Evolutionary conservation across 1,140 invertebrate genomes (phyloP).

Genomic region (Mycetomoellerius zeteki): DNA sequence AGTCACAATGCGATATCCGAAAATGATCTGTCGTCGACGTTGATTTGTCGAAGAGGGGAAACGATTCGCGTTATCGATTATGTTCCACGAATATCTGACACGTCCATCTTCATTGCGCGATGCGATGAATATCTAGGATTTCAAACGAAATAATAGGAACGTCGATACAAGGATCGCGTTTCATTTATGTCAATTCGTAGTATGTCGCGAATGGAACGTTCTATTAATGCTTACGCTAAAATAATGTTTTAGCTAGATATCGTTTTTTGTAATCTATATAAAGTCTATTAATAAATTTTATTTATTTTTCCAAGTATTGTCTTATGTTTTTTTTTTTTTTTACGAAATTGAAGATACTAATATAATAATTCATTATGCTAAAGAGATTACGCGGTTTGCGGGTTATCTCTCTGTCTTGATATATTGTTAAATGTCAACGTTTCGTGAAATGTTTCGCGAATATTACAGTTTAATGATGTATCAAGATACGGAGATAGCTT

Average conservation of each 20-base stretch:
- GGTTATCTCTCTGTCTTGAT: too few relatives aligned
- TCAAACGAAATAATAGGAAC: constrained; percentile 70
- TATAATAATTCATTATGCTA: background rate
- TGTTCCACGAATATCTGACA: constrained; percentile 61
- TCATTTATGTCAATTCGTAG: constrained; percentile 30
- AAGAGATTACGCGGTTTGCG: too few relatives aligned
- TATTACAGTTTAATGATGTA: too few relatives aligned
- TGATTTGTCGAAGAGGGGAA: constrained; percentile 59
- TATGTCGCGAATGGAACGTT: background rate
- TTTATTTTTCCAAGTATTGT: background rate
- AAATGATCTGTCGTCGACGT: constrained; percentile 59
- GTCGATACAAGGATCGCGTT: constrained; percentile 61
- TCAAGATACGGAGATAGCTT: too few relatives aligned
- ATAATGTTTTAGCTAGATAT: constrained; percentile 22
- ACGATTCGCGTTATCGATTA: constrained; percentile 57
- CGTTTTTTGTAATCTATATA: constrained; percentile 11
- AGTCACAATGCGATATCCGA: constrained; percentile 33
- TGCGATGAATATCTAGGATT: constrained; percentile 64
- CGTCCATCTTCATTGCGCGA: constrained; percentile 67
- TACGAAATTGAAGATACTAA: background rate
- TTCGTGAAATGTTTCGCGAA: too few relatives aligned
- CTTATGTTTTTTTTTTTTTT: background rate
- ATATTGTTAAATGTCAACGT: too few relatives aligned
- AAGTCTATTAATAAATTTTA: background rate
- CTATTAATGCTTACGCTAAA: constrained; percentile 2